Conservation (phyloP, 2,113 vertebrate genomes). For the Salvelinus sp. region DNA sequence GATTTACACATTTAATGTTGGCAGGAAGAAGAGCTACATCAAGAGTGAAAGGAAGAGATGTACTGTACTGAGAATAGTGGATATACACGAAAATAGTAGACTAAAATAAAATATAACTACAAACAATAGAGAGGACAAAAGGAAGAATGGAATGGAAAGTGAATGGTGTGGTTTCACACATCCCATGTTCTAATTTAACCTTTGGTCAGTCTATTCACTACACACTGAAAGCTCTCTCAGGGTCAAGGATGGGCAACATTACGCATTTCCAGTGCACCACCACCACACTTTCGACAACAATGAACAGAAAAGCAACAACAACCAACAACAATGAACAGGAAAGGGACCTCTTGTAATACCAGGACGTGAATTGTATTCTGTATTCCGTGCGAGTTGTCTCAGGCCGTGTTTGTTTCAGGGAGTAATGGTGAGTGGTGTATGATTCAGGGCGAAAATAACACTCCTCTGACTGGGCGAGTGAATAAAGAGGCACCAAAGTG, state of each 20-base stretch:
- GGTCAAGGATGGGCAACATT: background rate
- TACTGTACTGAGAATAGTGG: no score
- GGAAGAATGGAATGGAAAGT: no score
- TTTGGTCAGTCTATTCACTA: background rate
- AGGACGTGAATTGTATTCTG: background rate
- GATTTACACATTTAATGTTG: no score
- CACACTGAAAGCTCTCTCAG: background rate
- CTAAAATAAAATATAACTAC: no score
- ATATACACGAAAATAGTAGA: no score
- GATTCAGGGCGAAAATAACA: background rate
- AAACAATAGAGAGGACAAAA: no score
- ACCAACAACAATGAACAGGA: background rate
- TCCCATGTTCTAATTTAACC: no score
- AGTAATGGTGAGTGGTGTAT: background rate
- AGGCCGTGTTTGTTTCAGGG: background rate
- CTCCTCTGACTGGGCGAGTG: background rate
- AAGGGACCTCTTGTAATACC: background rate
- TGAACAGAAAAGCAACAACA: slow-evolving; percentile 6
- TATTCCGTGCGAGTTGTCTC: background rate
- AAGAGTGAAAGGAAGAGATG: no score
- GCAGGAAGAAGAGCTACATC: no score
- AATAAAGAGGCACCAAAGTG: background rate
- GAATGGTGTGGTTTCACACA: no score
- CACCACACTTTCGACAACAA: background rate
- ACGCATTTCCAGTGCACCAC: background rate